These are phyloP conservation scores for Nannospalax galili DNA, from an alignment of 2,113 vertebrate genomes.

Conservation along the genomic window DNA sequence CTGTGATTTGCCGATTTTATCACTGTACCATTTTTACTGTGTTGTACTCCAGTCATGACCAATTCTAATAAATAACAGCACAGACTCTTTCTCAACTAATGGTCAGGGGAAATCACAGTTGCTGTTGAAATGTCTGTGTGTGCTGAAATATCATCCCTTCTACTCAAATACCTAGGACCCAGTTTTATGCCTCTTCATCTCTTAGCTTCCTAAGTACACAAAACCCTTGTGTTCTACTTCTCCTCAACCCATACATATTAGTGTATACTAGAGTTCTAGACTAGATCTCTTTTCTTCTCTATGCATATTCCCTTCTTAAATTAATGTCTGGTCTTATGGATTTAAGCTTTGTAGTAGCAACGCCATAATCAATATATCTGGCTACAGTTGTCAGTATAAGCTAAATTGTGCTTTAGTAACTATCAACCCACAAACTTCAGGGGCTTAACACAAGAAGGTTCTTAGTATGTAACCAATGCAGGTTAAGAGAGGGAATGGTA, in stretches of 20 bases:
- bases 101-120: neutral
- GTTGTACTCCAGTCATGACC: neutral
- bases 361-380: neutral
- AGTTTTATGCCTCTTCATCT: neutral
- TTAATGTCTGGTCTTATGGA: neutral
- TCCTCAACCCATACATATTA: neutral
- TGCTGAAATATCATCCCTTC: neutral
- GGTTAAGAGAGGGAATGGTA: neutral
- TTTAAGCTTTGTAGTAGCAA: neutral
- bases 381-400: neutral
- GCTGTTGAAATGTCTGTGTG: neutral
- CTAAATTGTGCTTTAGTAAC: neutral
- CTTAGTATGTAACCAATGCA: neutral
- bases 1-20: slow-evolving; percentile 1
- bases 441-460: neutral
- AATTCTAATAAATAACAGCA: neutral
- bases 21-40: neutral
- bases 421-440: neutral
- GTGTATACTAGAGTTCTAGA: neutral
- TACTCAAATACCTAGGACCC: neutral
- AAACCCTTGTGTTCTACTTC: neutral
- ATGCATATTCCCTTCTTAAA: neutral
- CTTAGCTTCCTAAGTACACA: neutral
- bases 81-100: neutral
- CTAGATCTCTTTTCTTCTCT: neutral